Evolutionary conservation across 2,113 vertebrate species (phyloP).

Genomic region (Cepphus grylle): DNA sequence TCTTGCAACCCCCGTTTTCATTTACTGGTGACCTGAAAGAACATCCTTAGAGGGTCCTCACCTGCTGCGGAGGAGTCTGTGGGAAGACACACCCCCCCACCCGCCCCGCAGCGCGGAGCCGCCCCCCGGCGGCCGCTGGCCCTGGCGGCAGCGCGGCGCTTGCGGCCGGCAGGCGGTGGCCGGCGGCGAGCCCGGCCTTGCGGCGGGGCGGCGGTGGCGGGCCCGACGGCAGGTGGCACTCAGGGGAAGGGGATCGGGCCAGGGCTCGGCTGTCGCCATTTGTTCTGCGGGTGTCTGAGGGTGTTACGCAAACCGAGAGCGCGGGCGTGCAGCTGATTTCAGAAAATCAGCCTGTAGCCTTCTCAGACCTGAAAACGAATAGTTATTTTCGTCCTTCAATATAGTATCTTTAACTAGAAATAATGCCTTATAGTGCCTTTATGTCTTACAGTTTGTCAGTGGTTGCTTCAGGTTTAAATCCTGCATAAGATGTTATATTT

Average conservation of each 20-base stretch:
- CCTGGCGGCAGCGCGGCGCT: no score
- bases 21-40: no score
- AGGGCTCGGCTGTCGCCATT: not conserved
- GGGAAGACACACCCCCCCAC: no score
- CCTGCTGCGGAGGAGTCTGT: no score
- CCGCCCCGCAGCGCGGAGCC: not conserved
- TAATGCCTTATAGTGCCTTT: not conserved
- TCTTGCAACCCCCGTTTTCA: not conserved
- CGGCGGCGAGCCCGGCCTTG: not conserved
- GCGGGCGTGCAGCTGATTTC: not conserved
- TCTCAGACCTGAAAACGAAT: not conserved
- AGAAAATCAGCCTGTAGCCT: not conserved
- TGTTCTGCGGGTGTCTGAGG: accelerated
- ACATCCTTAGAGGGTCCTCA: not conserved
- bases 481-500: accelerated
- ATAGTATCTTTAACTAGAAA: not conserved
- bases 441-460: not conserved
- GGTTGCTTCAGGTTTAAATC: not conserved
- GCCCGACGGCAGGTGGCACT: constrained; percentile 50
- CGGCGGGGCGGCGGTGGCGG: not conserved
- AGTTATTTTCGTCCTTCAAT: not conserved
- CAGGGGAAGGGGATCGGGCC: not conserved
- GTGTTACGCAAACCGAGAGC: accelerated
- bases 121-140: no score
- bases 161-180: not conserved